Base-by-base conservation (phyloP, 2,113 vertebrate genomes). In the Peucedramus taeniatus region DNA sequence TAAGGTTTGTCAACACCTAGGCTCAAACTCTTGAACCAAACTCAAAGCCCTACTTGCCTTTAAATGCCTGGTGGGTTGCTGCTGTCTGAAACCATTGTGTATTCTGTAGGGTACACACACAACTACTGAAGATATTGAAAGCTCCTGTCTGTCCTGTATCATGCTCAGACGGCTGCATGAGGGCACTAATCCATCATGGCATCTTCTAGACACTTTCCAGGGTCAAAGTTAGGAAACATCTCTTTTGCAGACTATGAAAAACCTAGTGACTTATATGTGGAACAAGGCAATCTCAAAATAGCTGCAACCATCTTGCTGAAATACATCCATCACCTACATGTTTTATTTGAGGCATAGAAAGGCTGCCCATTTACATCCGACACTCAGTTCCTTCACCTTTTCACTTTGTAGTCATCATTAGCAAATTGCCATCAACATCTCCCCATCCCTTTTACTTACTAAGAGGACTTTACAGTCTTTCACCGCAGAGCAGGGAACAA, bases 251-350 rank as follows among this genome's bases (percentile, higher is more conserved):
- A 42, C 35, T 68, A 24, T 27, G 21, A 54, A 35, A 76, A 83
- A 42, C 15, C 31, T 37, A 3, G 3, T 13, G 35, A 42, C 18
- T 49, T 42, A 37, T 77, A 33, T 0, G 1, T 9, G 9, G 49
- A 90, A 63, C 33, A 31, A 42, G 15, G 37, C 14, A 54, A 16
- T 23, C 31, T 49, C 18, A 42, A 77, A 83, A 63, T 8, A 63
- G 18, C 31, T 63, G 40, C 22, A 69, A 77, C 42, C 0, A 0
- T 42, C 18, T 90, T 56, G 40, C 15, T 49, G 70, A 90, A 69
- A 61, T 49, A 35, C 31, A 61, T 13, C 23, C 18, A 65, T 22
- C 18, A 42, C 22, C 56, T 42, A 7, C 4, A 13, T 20, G 10
- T 69, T 76, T 76, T 47, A 47, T 61, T 35, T 49, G 31, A 77